Conservation (phyloP, 2,797 vertebrate species). For the Acanthurus lineatus region DNA sequence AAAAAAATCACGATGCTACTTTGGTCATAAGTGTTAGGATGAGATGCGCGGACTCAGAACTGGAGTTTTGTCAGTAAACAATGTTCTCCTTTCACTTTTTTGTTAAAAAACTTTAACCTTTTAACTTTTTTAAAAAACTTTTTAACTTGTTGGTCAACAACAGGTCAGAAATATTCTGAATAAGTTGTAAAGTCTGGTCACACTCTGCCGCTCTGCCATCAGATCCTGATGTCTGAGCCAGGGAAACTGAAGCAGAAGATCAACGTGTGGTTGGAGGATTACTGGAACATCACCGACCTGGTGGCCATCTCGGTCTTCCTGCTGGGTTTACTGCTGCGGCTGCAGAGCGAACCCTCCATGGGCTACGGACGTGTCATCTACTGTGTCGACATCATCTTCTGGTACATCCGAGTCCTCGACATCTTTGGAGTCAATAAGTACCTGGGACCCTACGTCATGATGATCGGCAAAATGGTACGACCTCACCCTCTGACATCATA, state of each 20-base stretch:
- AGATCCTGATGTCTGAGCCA: constrained; percentile 99
- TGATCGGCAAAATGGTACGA: constrained; percentile 98
- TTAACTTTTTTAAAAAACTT: no score
- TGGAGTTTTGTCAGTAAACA: no score
- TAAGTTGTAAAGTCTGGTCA: not conserved
- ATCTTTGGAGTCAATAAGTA: constrained; percentile 99
- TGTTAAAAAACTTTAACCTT: no score
- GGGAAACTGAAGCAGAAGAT: constrained; percentile 97
- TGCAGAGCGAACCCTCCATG: constrained; percentile 95
- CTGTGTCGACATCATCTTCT: constrained; percentile 98
- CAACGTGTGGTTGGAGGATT: constrained; percentile 97
- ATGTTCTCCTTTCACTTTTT: no score
- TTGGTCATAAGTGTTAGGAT: no score
- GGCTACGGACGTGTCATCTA: constrained; percentile 97
- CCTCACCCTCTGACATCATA: not conserved
- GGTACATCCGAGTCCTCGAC: constrained; percentile 98
- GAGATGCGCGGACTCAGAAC: no score
- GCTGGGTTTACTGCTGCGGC: constrained; percentile 91
- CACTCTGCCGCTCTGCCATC: not conserved
- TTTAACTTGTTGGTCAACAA: no score
- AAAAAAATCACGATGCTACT: no score
- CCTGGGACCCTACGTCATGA: constrained; percentile 98
- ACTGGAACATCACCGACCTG: constrained; percentile 98
- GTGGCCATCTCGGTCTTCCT: constrained; percentile 94
- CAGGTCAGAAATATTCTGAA: no score